Evolutionary conservation across 2,113 vertebrate genomes (phyloP).

Genomic region (Clarias gariepinus): DNA sequence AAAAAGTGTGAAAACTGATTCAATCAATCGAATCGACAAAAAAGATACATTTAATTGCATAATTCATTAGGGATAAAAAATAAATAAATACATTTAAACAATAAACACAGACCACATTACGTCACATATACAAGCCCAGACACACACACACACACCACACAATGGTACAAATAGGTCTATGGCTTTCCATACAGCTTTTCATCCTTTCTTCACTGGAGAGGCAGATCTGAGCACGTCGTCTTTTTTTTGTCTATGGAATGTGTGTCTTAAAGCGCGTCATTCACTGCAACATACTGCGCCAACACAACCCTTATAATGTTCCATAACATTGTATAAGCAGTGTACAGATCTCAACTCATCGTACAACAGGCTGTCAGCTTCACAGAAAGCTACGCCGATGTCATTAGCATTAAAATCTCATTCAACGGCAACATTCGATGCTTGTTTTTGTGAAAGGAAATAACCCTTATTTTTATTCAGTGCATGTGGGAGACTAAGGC

Average conservation of each 20-base stretch:
- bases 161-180: background rate
- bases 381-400: background rate
- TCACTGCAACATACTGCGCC: background rate
- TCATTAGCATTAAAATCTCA: background rate
- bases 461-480: background rate
- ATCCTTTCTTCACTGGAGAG: background rate
- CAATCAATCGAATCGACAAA: too few species aligned
- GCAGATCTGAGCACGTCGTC: slow-evolving; percentile 26
- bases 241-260: slow-evolving; percentile 18
- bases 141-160: background rate
- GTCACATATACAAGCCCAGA: background rate
- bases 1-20: too few species aligned
- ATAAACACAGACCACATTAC: background rate
- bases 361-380: background rate
- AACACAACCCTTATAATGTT: background rate
- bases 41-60: too few species aligned
- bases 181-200: background rate
- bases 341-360: background rate
- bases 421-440: background rate
- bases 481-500: background rate
- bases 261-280: background rate
- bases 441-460: background rate
- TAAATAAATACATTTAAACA: background rate
- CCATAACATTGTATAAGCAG: background rate
- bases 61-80: too few species aligned